Evolutionary conservation across 2,888 invertebrate species (phyloP), one percentile per base, ranked within the genome.

Genomic region (Monopis laevigella): DNA sequence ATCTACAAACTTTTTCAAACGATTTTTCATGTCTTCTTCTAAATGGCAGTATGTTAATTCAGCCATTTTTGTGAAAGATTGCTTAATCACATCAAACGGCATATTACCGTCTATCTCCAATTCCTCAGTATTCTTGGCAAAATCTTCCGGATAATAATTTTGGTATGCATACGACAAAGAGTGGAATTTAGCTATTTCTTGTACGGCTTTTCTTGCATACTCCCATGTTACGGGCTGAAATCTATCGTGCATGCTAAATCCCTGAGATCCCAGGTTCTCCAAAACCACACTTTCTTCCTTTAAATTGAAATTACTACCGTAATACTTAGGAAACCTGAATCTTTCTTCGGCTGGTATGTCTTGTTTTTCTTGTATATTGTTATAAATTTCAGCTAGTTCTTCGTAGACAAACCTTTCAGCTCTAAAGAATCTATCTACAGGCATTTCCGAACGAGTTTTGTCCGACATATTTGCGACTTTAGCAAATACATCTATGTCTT

Each of bases 401-500:
- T 18, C 17, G 40, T 46, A 46, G 6, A 41, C 13, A 13, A 24
- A 40, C 2, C 11, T 2, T 27, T 46, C 46, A 1, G 8, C 12
- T 8, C 32, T 16, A 21, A 36, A 46, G 7, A 45, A 16, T 5
- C 10, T 41, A 6, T 46, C 50, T 8, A 49, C 50, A 36, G 48
- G 43, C 38, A 54, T 46, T 1, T 39, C 47, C 18, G 42, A 24
- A 2, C 73, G 51, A 43, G 63, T 43, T 3, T 54, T 51, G 10
- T 61, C 59, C 1, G 56, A 56, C 1, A 66, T 45, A 1, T 52
- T 55, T 0, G 66, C 64, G 0, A 69, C 58, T 51, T 70, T 69
- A 0, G 53, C 62, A 42, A 70, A 69, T 2, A 67, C 45, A n/a
- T 59, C 46, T 1, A 65, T 38, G 0, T 48, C 46, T 2, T 24